Evolutionary conservation across 2,888 invertebrate genomes (phyloP).

Genomic region (Chorisops tibialis): DNA sequence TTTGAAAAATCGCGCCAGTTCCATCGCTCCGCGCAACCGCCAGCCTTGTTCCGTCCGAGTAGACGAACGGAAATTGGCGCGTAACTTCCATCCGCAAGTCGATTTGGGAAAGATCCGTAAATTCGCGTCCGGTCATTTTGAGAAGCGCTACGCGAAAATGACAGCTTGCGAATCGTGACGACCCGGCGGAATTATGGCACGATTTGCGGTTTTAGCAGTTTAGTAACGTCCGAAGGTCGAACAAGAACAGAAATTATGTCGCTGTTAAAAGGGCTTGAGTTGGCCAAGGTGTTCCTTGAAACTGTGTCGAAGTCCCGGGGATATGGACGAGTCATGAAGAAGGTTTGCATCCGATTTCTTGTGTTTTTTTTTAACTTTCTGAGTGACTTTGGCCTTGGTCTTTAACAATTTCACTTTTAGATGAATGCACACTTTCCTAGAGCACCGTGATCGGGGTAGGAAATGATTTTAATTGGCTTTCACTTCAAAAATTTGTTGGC

Average conservation of each 20-base stretch:
- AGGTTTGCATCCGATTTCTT: slow-evolving; percentile 52
- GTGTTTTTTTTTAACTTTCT: too few species aligned
- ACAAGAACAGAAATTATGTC: slow-evolving; percentile 29
- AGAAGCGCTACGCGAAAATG: neutral
- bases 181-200: too few species aligned
- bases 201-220: too few species aligned
- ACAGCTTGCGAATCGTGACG: too few species aligned
- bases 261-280: slow-evolving; percentile 45
- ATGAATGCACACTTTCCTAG: too few species aligned
- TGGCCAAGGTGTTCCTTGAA: slow-evolving; percentile 49
- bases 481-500: too few species aligned
- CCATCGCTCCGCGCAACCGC: neutral
- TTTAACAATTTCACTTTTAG: too few species aligned
- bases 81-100: slow-evolving; percentile 20
- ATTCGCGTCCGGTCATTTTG: slow-evolving; percentile 1
- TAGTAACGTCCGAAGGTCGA: too few species aligned
- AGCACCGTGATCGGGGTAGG: too few species aligned
- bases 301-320: slow-evolving; percentile 45
- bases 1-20: neutral
- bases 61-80: slow-evolving; percentile 12
- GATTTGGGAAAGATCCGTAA: slow-evolving; percentile 9
- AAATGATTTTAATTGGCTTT: too few species aligned
- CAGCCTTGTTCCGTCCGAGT: neutral
- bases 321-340: slow-evolving; percentile 53
- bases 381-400: too few species aligned